A percentile compares a stretch with the other conserved stretches of the same genome.
phyloP scores from a whole-genome alignment of 2,888 invertebrate genomes.

The Deilephila elpenor region DNA sequence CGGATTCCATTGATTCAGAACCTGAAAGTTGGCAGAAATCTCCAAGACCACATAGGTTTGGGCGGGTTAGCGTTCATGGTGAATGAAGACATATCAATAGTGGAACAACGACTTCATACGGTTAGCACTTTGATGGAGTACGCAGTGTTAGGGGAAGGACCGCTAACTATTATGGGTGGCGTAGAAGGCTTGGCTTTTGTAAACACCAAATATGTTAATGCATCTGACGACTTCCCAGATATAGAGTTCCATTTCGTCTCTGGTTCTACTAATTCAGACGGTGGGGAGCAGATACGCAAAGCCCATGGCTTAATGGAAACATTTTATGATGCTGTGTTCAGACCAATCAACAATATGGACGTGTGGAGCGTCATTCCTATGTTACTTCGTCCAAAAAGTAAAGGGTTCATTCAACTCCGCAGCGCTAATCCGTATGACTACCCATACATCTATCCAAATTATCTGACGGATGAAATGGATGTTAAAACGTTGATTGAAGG shows the following conservation, averaged over 20 bases:
- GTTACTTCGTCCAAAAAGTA: constrained; percentile 92
- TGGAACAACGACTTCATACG: constrained; percentile 91
- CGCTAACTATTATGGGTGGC: constrained; percentile 93
- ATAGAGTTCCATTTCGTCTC: constrained; percentile 95
- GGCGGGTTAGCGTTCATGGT: constrained; percentile 94
- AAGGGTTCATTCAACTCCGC: constrained; percentile 91
- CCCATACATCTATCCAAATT: constrained; percentile 96
- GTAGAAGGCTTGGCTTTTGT: constrained; percentile 96
- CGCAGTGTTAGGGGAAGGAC: constrained; percentile 92
- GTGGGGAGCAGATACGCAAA: constrained; percentile 91
- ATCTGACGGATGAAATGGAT: constrained; percentile 92
- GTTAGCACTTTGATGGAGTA: constrained; percentile 92
- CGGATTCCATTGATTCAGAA: constrained; percentile 92
- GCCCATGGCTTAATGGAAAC: constrained; percentile 90
- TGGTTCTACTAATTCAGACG: constrained; percentile 94
- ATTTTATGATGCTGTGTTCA: constrained; percentile 90
- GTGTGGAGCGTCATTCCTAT: constrained; percentile 94
- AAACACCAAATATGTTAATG: constrained; percentile 93
- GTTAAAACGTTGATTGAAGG: constrained; percentile 92
- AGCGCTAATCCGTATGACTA: constrained; percentile 94
- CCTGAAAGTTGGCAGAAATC: constrained; percentile 92
- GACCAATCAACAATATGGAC: constrained; percentile 90
- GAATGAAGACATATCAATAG: constrained; percentile 91
- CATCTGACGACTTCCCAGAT: constrained; percentile 92
- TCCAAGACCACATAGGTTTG: constrained; percentile 95